Percentiles rank a stretch among this genome's conserved stretches.
Conservation (phyloP, 2,888 invertebrate genomes). For the Epinotia ramella region DNA sequence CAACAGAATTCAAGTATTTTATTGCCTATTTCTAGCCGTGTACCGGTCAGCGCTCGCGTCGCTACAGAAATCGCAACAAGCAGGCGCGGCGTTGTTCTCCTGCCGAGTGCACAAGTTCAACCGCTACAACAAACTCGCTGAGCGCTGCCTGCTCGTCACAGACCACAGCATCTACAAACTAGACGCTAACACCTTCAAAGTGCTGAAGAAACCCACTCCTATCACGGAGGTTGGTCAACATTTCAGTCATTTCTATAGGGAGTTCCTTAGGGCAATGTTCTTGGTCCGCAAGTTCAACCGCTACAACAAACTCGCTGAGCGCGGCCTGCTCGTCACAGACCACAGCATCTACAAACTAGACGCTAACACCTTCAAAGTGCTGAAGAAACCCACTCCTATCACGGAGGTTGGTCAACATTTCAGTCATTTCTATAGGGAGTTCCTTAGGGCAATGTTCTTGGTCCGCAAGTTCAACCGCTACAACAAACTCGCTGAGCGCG, state of each 20-base stretch:
- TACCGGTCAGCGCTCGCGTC: slow-evolving; percentile 66
- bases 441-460: not conserved
- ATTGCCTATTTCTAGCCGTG: slow-evolving; percentile 54
- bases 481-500: slow-evolving; percentile 86
- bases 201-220: slow-evolving; percentile 93
- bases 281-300: slow-evolving; percentile 87
- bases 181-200: slow-evolving; percentile 93
- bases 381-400: slow-evolving; percentile 86
- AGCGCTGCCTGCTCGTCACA: slow-evolving; percentile 95
- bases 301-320: slow-evolving; percentile 92
- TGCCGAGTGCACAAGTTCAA: slow-evolving; percentile 89
- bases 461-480: not conserved
- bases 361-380: slow-evolving; percentile 92
- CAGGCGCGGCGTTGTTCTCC: slow-evolving; percentile 86
- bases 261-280: not conserved
- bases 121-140: slow-evolving; percentile 91
- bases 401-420: slow-evolving; percentile 85
- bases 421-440: too few species aligned
- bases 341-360: slow-evolving; percentile 94
- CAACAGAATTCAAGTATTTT: not conserved
- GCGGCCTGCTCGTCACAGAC: slow-evolving; percentile 95
- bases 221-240: slow-evolving; percentile 87
- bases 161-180: slow-evolving; percentile 94
- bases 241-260: not conserved
- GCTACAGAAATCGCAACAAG: slow-evolving; percentile 67